phyloP scores from a whole-genome alignment of 2,113 vertebrate species.

The Lepidothrix coronata region DNA sequence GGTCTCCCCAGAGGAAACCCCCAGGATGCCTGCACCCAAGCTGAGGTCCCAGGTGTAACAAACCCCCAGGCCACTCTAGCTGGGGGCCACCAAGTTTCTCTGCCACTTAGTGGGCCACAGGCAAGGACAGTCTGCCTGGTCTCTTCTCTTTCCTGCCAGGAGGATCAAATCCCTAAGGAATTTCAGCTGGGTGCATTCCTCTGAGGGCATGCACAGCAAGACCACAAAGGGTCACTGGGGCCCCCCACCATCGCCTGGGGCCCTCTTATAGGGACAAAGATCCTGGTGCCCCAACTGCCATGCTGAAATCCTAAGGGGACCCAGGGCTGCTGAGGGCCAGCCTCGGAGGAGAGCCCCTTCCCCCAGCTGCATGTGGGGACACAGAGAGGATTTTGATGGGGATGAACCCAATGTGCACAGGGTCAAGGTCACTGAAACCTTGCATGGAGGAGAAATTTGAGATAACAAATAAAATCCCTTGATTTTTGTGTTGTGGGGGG shows the following conservation, averaged over 20 bases:
- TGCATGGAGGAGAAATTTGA: background rate
- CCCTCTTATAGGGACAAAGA: background rate
- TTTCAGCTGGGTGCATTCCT: background rate
- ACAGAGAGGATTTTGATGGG: background rate
- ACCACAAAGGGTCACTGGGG: background rate
- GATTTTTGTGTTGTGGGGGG: rapidly evolving
- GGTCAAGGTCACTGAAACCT: background rate
- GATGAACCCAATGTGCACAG: background rate
- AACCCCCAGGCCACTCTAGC: background rate
- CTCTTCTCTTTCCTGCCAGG: background rate
- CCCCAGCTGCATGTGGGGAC: background rate
- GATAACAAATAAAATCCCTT: background rate
- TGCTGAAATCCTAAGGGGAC: background rate
- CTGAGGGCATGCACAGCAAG: background rate
- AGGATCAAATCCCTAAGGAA: slow-evolving; percentile 41
- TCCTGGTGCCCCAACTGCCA: rapidly evolving
- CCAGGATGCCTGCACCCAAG: background rate
- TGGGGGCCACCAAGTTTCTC: background rate
- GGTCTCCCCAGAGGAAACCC: background rate
- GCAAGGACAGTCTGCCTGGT: background rate
- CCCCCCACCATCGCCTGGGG: background rate
- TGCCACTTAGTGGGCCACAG: rapidly evolving
- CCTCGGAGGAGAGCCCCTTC: background rate
- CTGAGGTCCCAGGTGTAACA: background rate
- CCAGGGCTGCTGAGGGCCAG: background rate